phyloP scores from a whole-genome alignment of 2,888 invertebrate species.

The Ischnus inquisitorius region DNA sequence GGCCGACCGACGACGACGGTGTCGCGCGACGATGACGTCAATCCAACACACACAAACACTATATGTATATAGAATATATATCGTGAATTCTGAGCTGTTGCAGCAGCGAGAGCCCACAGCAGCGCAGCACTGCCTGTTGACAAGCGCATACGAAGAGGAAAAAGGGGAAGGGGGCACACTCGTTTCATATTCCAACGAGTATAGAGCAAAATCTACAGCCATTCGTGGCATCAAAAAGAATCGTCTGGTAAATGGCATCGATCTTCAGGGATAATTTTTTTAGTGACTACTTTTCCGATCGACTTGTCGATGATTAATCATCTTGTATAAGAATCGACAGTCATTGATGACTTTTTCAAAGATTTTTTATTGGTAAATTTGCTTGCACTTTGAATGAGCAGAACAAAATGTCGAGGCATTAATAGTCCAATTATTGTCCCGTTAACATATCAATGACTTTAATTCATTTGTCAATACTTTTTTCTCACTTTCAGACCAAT shows the following conservation, averaged over 20 bases:
- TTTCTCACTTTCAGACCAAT: neutral
- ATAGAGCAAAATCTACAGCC: neutral
- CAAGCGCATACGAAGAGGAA: slow-evolving; percentile 17
- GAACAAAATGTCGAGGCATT: neutral
- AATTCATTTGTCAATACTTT: neutral
- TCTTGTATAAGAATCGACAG: neutral
- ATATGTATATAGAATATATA: neutral
- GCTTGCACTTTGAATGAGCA: neutral
- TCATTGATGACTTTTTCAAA: neutral
- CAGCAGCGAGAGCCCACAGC: slow-evolving; percentile 43
- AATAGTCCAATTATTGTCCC: neutral
- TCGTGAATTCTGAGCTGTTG: slow-evolving; percentile 31
- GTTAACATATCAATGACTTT: neutral
- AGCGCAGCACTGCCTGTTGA: slow-evolving; percentile 42
- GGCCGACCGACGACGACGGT: slow-evolving; percentile 49
- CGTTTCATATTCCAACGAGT: slow-evolving; percentile 46
- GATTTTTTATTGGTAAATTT: neutral
- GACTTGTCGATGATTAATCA: neutral
- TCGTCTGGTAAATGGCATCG: neutral
- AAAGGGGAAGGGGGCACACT: slow-evolving; percentile 9
- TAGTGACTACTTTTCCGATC: neutral
- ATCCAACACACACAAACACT: slow-evolving; percentile 44
- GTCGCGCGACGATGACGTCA: slow-evolving; percentile 69
- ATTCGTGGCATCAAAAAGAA: slow-evolving; percentile 30
- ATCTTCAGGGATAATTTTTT: neutral